Evolutionary conservation across 2,888 invertebrate species (phyloP).

Genomic region (Drosophila buzzatii): DNA sequence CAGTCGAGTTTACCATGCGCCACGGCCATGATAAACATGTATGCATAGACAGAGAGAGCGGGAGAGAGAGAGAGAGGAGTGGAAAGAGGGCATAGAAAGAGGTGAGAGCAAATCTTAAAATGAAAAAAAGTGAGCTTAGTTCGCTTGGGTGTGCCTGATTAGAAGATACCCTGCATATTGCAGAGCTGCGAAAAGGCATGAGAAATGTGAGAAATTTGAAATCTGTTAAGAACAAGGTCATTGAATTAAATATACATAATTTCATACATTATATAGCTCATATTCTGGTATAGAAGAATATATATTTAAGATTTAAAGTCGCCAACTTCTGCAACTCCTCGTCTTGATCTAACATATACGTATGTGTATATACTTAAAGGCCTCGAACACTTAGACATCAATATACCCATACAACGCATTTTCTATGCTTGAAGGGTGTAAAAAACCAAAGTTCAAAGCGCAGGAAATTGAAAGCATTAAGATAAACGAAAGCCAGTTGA

Average conservation of each 20-base stretch:
- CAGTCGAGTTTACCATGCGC: slow-evolving; percentile 40
- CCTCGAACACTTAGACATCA: no score
- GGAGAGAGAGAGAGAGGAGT: background rate
- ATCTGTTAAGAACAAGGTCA: no score
- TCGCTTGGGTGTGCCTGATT: background rate
- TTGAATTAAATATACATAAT: no score
- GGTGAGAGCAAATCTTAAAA: slow-evolving; percentile 55
- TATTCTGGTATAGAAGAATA: background rate
- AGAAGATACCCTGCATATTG: background rate
- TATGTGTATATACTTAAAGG: no score
- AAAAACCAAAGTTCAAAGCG: slow-evolving; percentile 66
- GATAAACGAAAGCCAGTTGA: slow-evolving; percentile 17
- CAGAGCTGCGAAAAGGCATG: no score
- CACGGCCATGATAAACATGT: slow-evolving; percentile 14
- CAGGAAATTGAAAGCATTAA: slow-evolving; percentile 69
- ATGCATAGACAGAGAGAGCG: slow-evolving; percentile 3
- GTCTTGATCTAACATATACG: no score
- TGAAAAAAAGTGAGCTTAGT: background rate
- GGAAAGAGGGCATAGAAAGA: background rate
- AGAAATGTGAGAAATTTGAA: no score
- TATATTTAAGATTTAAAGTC: background rate
- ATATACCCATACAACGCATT: background rate
- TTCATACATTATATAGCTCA: no score
- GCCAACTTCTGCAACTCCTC: no score
- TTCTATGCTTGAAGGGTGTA: background rate